These are phyloP conservation scores for Apis cerana DNA, from an alignment of 1,140 invertebrate species.

Conservation along the genomic window DNA sequence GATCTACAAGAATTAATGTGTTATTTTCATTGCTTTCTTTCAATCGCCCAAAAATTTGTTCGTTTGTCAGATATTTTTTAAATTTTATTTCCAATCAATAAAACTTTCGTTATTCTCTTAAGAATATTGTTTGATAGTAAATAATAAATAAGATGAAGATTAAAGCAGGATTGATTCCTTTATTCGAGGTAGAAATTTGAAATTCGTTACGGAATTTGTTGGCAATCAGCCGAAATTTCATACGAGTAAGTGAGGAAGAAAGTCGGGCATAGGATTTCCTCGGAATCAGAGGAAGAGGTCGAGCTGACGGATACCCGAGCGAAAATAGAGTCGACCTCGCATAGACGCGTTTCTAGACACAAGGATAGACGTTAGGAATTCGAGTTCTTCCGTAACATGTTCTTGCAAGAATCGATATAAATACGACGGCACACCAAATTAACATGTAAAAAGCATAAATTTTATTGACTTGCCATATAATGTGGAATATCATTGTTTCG, in stretches of 20 bases:
- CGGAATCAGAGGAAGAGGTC: conserved; percentile 45
- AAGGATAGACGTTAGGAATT: conserved; percentile 46
- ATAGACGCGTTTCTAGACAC: conserved; percentile 45
- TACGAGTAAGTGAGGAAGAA: conserved; percentile 28
- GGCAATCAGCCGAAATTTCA: conserved; percentile 29
- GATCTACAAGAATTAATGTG: background rate
- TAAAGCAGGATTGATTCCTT: no score
- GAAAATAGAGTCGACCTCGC: conserved; percentile 51
- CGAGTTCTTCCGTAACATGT: conserved; percentile 24
- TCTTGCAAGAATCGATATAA: conserved; percentile 40
- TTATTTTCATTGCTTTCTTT: background rate
- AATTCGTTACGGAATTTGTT: background rate
- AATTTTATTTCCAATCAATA: no score
- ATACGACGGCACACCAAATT: conserved; percentile 18
- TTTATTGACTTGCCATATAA: background rate
- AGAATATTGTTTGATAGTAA: no score
- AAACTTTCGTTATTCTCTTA: no score
- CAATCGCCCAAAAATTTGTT: no score
- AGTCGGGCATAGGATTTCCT: conserved; percentile 44
- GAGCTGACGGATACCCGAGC: conserved; percentile 40
- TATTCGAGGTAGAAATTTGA: background rate
- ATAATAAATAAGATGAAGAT: background rate
- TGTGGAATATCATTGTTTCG: background rate
- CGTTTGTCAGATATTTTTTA: no score
- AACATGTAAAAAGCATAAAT: background rate